These are phyloP conservation scores for Anser cygnoides DNA, from an alignment of 2,113 vertebrate genomes.

Conservation along the genomic window DNA sequence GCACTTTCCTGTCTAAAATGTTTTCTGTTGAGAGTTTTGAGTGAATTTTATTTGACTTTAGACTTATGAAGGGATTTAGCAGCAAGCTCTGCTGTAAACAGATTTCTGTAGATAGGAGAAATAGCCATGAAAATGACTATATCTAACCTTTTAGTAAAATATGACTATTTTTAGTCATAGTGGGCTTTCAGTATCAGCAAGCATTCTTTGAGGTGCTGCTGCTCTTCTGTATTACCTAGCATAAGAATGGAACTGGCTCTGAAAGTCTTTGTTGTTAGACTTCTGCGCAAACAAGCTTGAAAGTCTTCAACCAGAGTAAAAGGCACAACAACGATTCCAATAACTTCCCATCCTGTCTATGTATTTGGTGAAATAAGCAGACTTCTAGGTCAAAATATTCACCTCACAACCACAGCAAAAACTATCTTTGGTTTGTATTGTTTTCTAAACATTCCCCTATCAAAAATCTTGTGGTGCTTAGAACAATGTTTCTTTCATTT, in stretches of 20 bases:
- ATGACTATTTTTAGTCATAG: background rate
- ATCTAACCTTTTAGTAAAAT: background rate
- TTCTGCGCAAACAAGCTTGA: background rate
- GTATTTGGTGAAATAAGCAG: background rate
- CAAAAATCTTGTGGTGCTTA: background rate
- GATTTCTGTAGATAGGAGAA: background rate
- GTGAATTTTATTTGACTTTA: background rate
- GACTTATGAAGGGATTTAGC: background rate
- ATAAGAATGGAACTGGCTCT: background rate
- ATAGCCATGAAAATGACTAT: background rate
- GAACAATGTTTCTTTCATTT: constrained; percentile 19
- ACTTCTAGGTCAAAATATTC: constrained; percentile 12
- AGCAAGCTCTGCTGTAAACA: background rate
- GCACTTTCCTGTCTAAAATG: background rate
- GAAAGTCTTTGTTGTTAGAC: background rate
- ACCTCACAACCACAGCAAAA: constrained; percentile 9
- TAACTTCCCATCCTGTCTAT: background rate
- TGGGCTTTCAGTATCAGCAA: background rate
- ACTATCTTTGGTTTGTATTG: constrained; percentile 1
- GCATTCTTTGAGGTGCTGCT: background rate
- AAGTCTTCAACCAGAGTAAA: background rate
- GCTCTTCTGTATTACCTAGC: background rate
- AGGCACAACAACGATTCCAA: background rate
- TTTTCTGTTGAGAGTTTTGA: background rate
- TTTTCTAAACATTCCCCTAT: background rate